Base-by-base conservation (phyloP, 2,797 vertebrate genomes). In the Lagocephalus sceleratus region DNA sequence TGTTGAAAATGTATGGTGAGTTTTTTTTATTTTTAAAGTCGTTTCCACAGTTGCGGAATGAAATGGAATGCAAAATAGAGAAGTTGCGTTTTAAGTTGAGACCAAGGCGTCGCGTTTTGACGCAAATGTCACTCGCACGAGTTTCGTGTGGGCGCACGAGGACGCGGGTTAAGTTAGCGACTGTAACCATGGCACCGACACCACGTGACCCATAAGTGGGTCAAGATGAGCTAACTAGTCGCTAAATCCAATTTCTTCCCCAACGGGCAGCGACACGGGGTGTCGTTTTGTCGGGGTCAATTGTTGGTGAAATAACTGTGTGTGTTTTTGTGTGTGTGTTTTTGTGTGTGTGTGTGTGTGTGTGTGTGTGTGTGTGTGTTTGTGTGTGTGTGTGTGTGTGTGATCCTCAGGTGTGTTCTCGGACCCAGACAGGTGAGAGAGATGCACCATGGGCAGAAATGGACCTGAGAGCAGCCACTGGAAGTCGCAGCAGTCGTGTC, bases 391-490 rank as follows among this genome's bases (percentile, higher is more conserved):
- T n/a, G 0, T 53, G 25, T 62, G 46, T n/a, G 61, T 35, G 12
- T 35, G 4, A 35, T 35, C 32, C 4, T 11, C 11, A 35, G 5
- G 12, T 5, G 14, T 35, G 10, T 35, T 14, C 32, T 35, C 32
- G 4, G 66, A 25, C 55, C 44, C 61, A 58, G 69, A 61, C 60
- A 57, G 68, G 56, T 85, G 78, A 85, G 72, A 71, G 76, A 64
- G 66, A 85, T 83, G 79, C 76, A 82, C 23, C 75, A 87, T 88
- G 85, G 83, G 61, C 64, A 70, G 73, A 76, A 75, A 78, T 62
- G 79, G 78, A 60, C 39, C 62, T 56, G 54, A 58, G 40, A 51
- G 73, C 77, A 75, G 82, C 62, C 61, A 32, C 54, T 46, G 51
- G 47, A 67, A 50, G 46, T 47, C 54, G 63, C 76, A 47, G 17